Conservation (phyloP, 2,113 vertebrate species). For the Pantherophis guttatus region DNA sequence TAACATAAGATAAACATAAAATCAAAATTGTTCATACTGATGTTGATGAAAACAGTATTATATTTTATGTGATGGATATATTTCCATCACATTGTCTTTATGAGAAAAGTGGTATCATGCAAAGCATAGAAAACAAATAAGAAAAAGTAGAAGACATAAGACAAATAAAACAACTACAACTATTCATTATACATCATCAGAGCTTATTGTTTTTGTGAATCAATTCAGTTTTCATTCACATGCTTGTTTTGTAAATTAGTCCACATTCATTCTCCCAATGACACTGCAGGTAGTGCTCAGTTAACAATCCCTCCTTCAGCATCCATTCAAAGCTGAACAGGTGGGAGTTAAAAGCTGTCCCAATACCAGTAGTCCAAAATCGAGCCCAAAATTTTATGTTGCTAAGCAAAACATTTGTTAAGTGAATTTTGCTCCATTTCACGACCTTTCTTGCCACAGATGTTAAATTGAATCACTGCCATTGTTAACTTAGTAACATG, state of each 20-base stretch:
- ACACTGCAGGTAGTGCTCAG: neutral
- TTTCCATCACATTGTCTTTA: neutral
- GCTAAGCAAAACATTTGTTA: neutral
- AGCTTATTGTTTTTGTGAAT: neutral
- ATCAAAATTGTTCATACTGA: neutral
- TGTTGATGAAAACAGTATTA: neutral
- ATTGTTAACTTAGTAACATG: neutral
- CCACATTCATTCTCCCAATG: neutral
- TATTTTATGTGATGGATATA: neutral
- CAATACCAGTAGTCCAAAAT: neutral
- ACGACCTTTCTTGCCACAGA: neutral
- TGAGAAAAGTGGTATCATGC: neutral
- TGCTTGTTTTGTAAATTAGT: neutral
- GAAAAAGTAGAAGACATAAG: neutral
- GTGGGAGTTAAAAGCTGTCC: neutral
- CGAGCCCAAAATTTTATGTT: neutral
- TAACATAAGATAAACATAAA: neutral
- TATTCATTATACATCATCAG: neutral
- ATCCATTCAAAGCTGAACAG: neutral
- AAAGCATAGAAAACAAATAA: neutral
- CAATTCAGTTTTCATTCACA: neutral
- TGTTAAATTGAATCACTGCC: neutral
- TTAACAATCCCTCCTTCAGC: neutral
- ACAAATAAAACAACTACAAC: neutral
- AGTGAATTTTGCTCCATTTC: neutral